Evolutionary conservation across 2,888 invertebrate species (phyloP), one percentile per base, ranked within the genome.

Genomic region (Megastigmus dorsalis): DNA sequence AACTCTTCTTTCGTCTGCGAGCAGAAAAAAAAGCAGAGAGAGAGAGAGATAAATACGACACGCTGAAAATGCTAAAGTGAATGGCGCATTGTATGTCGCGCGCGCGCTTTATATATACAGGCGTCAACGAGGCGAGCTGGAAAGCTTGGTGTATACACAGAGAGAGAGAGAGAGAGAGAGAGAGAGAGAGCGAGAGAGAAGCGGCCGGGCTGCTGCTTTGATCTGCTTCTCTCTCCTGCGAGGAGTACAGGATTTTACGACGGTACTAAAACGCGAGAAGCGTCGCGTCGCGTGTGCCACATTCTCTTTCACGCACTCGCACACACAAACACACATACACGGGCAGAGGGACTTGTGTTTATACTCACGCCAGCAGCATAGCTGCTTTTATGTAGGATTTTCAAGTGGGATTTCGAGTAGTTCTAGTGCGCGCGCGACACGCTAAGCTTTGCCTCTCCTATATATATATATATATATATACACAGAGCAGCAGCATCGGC

Each of bases 191-290:
- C n/a, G n/a, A n/a, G n/a, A n/a, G n/a, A n/a, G n/a, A n/a, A n/a
- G n/a, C n/a, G n/a, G n/a, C n/a, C n/a, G n/a, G n/a, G n/a, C n/a
- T n/a, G n/a, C n/a, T n/a, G n/a, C n/a, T n/a, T n/a, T n/a, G n/a
- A n/a, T n/a, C n/a, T n/a, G n/a, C n/a, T n/a, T n/a, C n/a, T n/a
- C n/a, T n/a, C n/a, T n/a, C n/a, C n/a, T 3, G 59, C 59, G 30
- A 1, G n/a, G n/a, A n/a, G n/a, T 9, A 5, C n/a, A 7, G 41
- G 23, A 52, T 50, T 57, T 60, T 52, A 69, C 60, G 69, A 36
- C 13, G 23, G 43, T 36, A 57, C 45, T 45, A 67, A 67, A 45
- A 41, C 18, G 33, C 41, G 52, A 28, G 41, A 28, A 1, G 15
- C 28, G n/a, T n/a, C 15, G 28, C 23, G 57, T 54, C 52, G 33